A percentile compares a stretch with the other conserved stretches of the same genome.
Evolutionary conservation across 2,888 invertebrate genomes (phyloP).

Genomic region (Phengaris alcon): DNA sequence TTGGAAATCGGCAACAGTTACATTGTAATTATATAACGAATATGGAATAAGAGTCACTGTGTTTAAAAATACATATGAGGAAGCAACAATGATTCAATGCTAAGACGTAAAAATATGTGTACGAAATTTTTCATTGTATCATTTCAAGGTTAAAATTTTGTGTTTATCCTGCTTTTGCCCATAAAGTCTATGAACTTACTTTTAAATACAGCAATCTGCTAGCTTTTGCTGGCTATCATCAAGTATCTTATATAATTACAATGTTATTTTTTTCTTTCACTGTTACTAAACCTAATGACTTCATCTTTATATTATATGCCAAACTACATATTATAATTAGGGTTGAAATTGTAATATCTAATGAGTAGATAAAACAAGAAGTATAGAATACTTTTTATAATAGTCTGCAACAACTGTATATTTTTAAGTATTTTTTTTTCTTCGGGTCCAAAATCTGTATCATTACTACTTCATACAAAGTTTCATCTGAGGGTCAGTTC

Average conservation of each 20-base stretch:
- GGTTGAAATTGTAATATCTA: neutral
- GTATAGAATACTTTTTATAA: neutral
- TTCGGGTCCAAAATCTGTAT: neutral
- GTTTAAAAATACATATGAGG: neutral
- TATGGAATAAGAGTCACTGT: conserved; percentile 7
- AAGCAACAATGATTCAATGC: conserved; percentile 15
- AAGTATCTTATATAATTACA: neutral
- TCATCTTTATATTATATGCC: neutral
- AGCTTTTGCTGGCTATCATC: neutral
- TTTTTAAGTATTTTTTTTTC: neutral
- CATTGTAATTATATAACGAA: conserved; percentile 25
- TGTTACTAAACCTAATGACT: neutral
- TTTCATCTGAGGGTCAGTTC: neutral
- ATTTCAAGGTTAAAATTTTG: neutral
- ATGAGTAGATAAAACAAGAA: neutral
- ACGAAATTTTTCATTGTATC: neutral
- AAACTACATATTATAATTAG: conserved; percentile 3
- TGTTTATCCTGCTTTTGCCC: neutral
- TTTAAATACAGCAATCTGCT: neutral
- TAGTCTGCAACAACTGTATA: neutral
- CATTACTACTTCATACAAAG: neutral
- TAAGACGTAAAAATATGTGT: conserved; percentile 3
- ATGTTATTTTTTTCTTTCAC: neutral
- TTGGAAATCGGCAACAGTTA: conserved; percentile 23
- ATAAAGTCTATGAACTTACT: neutral